Percentiles rank a stretch among this genome's conserved stretches.
These are phyloP conservation scores for Drosophila rhopaloa DNA, from an alignment of 1,140 invertebrate genomes.

Conservation along the genomic window DNA sequence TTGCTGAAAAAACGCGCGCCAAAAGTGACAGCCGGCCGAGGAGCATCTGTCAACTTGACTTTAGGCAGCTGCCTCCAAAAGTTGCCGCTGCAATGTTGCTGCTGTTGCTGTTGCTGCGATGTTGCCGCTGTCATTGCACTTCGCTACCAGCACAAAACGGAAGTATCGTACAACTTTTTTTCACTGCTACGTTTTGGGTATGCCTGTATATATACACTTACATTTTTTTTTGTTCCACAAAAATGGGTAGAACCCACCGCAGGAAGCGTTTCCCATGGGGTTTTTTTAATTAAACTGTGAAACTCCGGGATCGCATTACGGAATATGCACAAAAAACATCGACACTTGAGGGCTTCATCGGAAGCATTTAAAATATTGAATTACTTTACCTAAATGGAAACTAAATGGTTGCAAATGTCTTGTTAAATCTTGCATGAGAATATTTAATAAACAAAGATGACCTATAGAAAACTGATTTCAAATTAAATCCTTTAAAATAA, in stretches of 20 bases:
- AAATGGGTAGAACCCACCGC: not conserved
- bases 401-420: not conserved
- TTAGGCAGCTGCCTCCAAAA: constrained; percentile 47
- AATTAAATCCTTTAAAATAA: no score
- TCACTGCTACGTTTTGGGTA: constrained; percentile 16
- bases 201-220: not conserved
- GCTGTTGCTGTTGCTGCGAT: constrained; percentile 29
- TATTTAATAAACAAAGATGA: no score
- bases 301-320: constrained; percentile 9
- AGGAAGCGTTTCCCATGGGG: constrained; percentile 15
- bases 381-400: constrained; percentile 1
- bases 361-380: constrained; percentile 19
- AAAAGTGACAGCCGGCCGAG: constrained; percentile 57
- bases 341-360: not conserved
- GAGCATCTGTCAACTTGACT: constrained; percentile 60
- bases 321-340: not conserved
- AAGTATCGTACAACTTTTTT: constrained; percentile 46
- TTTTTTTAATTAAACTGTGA: constrained; percentile 16
- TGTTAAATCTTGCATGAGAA: no score
- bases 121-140: constrained; percentile 48
- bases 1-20: constrained; percentile 33
- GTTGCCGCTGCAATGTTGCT: constrained; percentile 11
- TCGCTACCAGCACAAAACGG: constrained; percentile 41
- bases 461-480: no score
- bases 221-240: not conserved